Evolutionary conservation across 2,113 vertebrate species (phyloP), one percentile per base, ranked within the genome.

Genomic region (Trichomycterus rosablanca): DNA sequence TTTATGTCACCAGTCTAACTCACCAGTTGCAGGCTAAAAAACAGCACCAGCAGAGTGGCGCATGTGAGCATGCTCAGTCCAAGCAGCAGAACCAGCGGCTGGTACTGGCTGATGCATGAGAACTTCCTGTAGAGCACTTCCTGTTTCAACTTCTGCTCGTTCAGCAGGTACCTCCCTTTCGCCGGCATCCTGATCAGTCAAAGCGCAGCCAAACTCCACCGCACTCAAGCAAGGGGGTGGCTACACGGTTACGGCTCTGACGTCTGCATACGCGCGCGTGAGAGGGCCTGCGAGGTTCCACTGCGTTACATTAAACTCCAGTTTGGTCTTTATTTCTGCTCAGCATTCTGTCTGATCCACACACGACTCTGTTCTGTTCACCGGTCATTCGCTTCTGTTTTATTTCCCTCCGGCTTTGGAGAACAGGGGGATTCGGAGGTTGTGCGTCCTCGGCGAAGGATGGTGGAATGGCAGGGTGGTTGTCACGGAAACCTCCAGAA

Each of bases 101-200:
- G 92, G 42, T 93, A 92, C 78, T 96, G 94, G 76, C 89, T 94
- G 48, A 89, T 93, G 66, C 91, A 94, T 42, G 86, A 86, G 74
- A 94, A 97, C 82, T 92, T 94, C 74, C 91, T 87, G 3, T 94
- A 98, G 26, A 97, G 87, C 0, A 87, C 87, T 56, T 92, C 90
- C 86, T 89, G 87, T 66, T 90, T 92, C 46, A 80, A 65, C 66
- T 92, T 88, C 1, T 81, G 90, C 61, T 94, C 87, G 0, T 93
- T 96, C 71, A 98, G 80, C 74, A 97, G 90, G 83, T 97, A 98
- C 80, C 92, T 92, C 73, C 94, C 92, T 75, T 94, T 97, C 56
- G 92, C 86, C 58, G 93, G 95, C 96, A 98, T 98, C 79, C 80
- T 90, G 76, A 52, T 74, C 30, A 68, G 46, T 30, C 67, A 49